A percentile compares a stretch with the other conserved stretches of the same genome.
These are phyloP conservation scores for Ciconia boyciana DNA, from an alignment of 2,113 vertebrate species.

Conservation along the genomic window DNA sequence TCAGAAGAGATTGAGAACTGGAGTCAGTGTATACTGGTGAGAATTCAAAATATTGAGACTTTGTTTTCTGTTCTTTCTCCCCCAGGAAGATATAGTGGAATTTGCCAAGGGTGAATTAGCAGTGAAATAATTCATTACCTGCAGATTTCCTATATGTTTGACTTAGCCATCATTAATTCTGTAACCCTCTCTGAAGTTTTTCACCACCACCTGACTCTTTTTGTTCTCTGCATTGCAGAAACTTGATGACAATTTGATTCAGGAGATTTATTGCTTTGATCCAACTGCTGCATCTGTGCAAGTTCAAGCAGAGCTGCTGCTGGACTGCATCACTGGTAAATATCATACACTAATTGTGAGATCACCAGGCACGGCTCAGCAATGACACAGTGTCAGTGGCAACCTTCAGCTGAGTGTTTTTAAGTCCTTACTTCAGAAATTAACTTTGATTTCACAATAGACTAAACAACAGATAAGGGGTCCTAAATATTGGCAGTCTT, in stretches of 20 bases:
- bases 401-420: neutral
- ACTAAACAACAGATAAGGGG: neutral
- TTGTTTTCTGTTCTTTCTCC: neutral
- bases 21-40: slow-evolving; percentile 71
- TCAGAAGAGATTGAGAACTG: slow-evolving; percentile 51
- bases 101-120: neutral
- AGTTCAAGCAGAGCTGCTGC: slow-evolving; percentile 49
- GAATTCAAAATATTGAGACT: neutral
- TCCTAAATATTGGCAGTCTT: neutral
- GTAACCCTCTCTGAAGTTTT: neutral
- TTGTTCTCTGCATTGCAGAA: slow-evolving; percentile 65
- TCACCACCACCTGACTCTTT: neutral
- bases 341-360: neutral
- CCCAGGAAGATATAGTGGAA: neutral
- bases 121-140: neutral
- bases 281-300: slow-evolving; percentile 65
- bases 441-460: neutral
- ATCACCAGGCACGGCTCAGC: neutral
- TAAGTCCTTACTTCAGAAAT: neutral
- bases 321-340: slow-evolving; percentile 68
- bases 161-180: neutral
- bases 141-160: neutral
- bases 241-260: slow-evolving; percentile 67
- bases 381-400: neutral
- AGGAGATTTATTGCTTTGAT: slow-evolving; percentile 71